phyloP scores from a whole-genome alignment of 2,113 vertebrate genomes.

The Anas platyrhynchos region DNA sequence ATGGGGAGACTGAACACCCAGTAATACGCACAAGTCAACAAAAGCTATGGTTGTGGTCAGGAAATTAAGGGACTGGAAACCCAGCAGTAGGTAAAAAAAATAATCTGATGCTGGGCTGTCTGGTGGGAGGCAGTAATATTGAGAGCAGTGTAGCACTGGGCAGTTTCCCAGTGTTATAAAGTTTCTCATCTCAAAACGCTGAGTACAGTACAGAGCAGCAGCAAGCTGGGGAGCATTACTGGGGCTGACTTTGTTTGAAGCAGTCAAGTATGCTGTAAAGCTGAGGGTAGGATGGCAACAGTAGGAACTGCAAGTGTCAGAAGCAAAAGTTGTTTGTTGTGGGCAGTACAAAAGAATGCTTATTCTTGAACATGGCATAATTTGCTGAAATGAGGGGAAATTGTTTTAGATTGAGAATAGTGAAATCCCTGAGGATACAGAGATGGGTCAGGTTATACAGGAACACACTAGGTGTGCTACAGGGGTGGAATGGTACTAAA shows the following conservation, averaged over 20 bases:
- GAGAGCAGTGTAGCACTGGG: neutral
- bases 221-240: neutral
- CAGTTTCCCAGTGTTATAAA: neutral
- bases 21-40: neutral
- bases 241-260: neutral
- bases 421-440: neutral
- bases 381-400: constrained; percentile 14
- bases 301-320: neutral
- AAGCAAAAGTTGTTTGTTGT: neutral
- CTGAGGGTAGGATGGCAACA: neutral
- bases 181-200: neutral
- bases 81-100: neutral
- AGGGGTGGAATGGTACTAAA: neutral
- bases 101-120: neutral
- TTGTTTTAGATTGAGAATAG: neutral
- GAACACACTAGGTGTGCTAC: neutral
- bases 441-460: neutral
- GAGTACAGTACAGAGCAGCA: neutral
- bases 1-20: neutral
- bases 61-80: neutral
- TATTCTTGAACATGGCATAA: neutral
- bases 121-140: neutral
- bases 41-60: neutral
- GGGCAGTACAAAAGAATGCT: neutral
- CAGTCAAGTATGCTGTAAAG: neutral